Evolutionary conservation across 2,113 vertebrate species (phyloP), one percentile per base, ranked within the genome.

Genomic region (Lota lota): DNA sequence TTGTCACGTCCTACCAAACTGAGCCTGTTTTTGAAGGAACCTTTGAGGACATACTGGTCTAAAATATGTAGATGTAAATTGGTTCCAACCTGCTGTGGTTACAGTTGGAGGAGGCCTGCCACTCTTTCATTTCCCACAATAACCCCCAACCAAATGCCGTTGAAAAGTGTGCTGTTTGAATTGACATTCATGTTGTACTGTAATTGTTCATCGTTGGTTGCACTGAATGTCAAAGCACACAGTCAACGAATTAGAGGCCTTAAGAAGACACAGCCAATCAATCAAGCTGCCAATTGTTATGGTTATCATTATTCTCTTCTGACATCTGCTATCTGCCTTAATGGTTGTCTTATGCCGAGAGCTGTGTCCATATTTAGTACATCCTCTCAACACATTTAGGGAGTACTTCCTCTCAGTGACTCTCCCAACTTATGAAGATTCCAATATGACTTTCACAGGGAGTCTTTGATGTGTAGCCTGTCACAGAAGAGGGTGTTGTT

Each of bases 211-310:
- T 19, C 4, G 0, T 12, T 63, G 57, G 16, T 73, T 72, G 12
- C 72, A 63, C 66, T 60, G 64, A 80, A 76, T 76, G 69, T 78
- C 67, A 22, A 68, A 33, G 66, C 58, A 73, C 10, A 7, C 68
- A 71, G 63, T 73, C 71, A 63, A 3, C 62, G 22, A 78, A 1
- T 24, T 59, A 67, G 69, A 83, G 71, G 84, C 86, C 84, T 88
- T 86, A 88, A 86, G 16, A 69, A 6, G n/a, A 33, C 50, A 14
- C 63, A 22, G 67, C 57, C 64, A 22, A 50, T 72, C 22, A 74
- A 64, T 74, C 51, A 56, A 28, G 58, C 74, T 86, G 81, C 75
- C 70, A 78, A 73, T 70, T 47, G 71, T 75, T 33, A 69, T 67
- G 64, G n/a, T 20, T 59, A 7, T 66, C 28, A 28, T 60, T 22